Base-by-base conservation (phyloP, 2,888 invertebrate genomes). In the Lagria hirta region DNA sequence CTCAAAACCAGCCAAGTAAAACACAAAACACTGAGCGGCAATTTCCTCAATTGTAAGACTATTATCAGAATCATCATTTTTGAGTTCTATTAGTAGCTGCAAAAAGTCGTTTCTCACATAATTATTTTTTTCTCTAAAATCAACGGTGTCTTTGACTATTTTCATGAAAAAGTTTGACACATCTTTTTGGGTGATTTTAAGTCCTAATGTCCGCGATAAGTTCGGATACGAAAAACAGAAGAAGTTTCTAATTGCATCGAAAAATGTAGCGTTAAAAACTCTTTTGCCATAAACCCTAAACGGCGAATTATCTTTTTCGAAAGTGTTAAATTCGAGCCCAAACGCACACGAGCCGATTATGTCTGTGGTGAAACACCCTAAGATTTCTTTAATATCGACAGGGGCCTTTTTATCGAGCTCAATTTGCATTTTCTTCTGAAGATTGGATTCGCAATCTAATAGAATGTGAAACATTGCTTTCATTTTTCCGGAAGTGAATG, bases 331-430 rank as follows among this genome's bases (percentile, higher is more conserved):
- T 46, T 79, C 76, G 2, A 81, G 68, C 17, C 80, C 80, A 57
- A 80, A 81, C 6, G 78, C 80, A 32, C 78, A 75, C 32, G 75
- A 76, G 0, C 77, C 79, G 13, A 81, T 77, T 2, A 79, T 75
- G 55, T 80, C 80, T 69, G 79, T 78, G 0, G 79, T 75, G 55
- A 76, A 80, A 47, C 75, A 75, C 2, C 75, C 76, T 46, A 76
- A 73, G 15, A 78, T 68, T 18, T 79, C 76, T 4, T 76, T 64
- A 11, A 64, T 54, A 29, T 66, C 58, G 3, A 66, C 32, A 3
- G 54, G 36, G 15, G 56, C 42, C 10, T 58, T 61, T 0, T 70
- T 69, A 0, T 64, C 42, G 40, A 71, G 43, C 42, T 61, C 26
- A 26, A 61, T 20, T 8, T 71, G 65, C 4, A 77, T 70, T 29